Evolutionary conservation across 2,113 vertebrate species (phyloP).

Genomic region (Brachyistius frenatus): DNA sequence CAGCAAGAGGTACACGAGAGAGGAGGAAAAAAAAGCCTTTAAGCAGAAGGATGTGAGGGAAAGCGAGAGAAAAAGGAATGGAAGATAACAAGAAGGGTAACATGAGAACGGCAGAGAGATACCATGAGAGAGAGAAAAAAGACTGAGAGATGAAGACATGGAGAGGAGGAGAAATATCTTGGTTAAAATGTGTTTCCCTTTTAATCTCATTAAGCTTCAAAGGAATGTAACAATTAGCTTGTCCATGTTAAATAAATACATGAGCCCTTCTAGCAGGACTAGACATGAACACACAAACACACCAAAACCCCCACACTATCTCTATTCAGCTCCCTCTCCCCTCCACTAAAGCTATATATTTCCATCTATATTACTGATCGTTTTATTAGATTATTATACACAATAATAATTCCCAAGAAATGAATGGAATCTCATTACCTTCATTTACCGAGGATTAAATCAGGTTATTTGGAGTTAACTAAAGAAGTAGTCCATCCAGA

Average conservation of each 20-base stretch:
- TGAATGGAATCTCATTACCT: too few species aligned
- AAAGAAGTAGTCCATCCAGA: too few species aligned
- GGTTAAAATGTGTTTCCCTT: slow-evolving; percentile 48
- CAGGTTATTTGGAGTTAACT: too few species aligned
- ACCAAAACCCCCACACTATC: slow-evolving; percentile 2
- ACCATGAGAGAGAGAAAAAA: neutral
- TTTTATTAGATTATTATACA: neutral
- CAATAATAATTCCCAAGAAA: too few species aligned
- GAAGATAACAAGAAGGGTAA: slow-evolving; percentile 19
- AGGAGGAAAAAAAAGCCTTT: slow-evolving; percentile 5
- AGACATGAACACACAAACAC: neutral
- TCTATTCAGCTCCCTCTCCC: slow-evolving; percentile 17
- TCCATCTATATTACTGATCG: neutral
- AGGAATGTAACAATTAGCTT: slow-evolving; percentile 49
- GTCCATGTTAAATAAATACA: slow-evolving; percentile 48
- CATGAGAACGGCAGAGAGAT: neutral
- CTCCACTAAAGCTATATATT: slow-evolving; percentile 2
- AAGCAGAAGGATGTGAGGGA: neutral
- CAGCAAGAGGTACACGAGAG: slow-evolving; percentile 18
- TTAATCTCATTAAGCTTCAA: slow-evolving; percentile 65
- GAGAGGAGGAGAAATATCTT: slow-evolving; percentile 3
- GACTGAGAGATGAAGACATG: neutral
- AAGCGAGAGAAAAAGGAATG: neutral
- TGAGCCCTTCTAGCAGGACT: neutral
- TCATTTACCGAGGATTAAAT: too few species aligned